phyloP scores from a whole-genome alignment of 1,140 invertebrate species.

The Drosophila pandora region DNA sequence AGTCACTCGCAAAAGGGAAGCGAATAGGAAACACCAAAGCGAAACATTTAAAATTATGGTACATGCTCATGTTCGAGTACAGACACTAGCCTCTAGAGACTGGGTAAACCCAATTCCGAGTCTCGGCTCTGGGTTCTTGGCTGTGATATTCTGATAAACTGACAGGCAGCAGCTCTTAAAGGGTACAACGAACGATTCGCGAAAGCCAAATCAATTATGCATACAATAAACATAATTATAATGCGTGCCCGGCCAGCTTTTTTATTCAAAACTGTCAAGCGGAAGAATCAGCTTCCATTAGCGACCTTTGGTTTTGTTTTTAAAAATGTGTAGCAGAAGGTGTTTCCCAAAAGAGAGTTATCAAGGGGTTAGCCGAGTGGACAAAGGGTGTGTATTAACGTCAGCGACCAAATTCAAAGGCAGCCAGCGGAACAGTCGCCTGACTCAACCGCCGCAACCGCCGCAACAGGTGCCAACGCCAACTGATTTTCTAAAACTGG shows the following conservation, averaged over 20 bases:
- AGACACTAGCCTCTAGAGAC: neutral
- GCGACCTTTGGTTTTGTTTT: conserved; percentile 20
- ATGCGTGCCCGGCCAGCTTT: conserved; percentile 40
- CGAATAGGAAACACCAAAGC: conserved; percentile 11
- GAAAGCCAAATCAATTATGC: conserved; percentile 72
- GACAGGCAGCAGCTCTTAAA: conserved; percentile 34
- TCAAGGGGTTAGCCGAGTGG: neutral
- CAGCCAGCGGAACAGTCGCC: conserved; percentile 50
- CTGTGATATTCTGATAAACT: conserved; percentile 32
- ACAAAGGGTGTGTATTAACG: conserved; percentile 19
- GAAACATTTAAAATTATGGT: conserved; percentile 17
- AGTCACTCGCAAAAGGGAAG: conserved; percentile 36
- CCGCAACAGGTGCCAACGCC: neutral
- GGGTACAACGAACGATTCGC: conserved; percentile 55
- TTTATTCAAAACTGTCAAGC: conserved; percentile 29
- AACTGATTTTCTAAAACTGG: neutral
- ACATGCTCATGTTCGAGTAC: conserved; percentile 18
- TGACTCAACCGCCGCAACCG: conserved; percentile 22
- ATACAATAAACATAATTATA: conserved; percentile 67
- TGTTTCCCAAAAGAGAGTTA: conserved; percentile 21
- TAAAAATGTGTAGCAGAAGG: conserved; percentile 42
- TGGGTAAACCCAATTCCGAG: conserved; percentile 42
- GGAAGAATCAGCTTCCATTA: conserved; percentile 46
- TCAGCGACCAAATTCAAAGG: conserved; percentile 24
- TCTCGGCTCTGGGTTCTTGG: conserved; percentile 23